Evolutionary conservation across 1,140 invertebrate species (phyloP), one percentile per base, ranked within the genome.

Genomic region (Lithobius niger): DNA sequence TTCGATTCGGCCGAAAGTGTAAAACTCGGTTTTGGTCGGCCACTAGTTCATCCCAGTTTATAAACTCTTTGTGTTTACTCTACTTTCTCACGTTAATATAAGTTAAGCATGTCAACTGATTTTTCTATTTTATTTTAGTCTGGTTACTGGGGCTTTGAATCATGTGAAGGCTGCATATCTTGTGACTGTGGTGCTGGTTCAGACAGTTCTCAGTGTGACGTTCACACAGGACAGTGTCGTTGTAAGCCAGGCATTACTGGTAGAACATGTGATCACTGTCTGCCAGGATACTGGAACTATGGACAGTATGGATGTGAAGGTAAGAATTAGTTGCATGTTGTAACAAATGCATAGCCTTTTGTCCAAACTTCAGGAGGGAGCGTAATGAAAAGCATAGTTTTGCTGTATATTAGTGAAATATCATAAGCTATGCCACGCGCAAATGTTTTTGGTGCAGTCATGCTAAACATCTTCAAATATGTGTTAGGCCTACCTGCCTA

Each of bases 241-340:
- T 97, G 93, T 68, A 86, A 84, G 60, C 81, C 83, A 1, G 93
- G 94, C 0, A 90, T 94, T 0, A 83, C 82, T 0, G 92, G 92
- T 2, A 74, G 81, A 42, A 82, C 80, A 28, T 98, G 94, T 68
- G 86, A 96, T 57, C 75, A 79, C n/a, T 97, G 94, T 66, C 77
- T 81, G 18, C 77, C 85, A 26, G 94, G 94, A 22, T 96, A 82
- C 66, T 99, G 93, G 93, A 88, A 97, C 65, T 97, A 93, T 66
- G 79, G 81, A 1, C 68, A 74, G 0, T 74, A 82, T 0, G 96
- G 95, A 52, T 99, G 95, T 67, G 77, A 81, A 58, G 83, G 88
- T 91, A 75, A 79, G 27, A 57, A 57, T 40, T n/a, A 21, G 22
- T 1, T 55, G 3, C 48, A 55, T 16, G n/a, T n/a, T n/a, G n/a